These are phyloP conservation scores for Chalcis sispes DNA, from an alignment of 2,888 invertebrate genomes.

Conservation along the genomic window DNA sequence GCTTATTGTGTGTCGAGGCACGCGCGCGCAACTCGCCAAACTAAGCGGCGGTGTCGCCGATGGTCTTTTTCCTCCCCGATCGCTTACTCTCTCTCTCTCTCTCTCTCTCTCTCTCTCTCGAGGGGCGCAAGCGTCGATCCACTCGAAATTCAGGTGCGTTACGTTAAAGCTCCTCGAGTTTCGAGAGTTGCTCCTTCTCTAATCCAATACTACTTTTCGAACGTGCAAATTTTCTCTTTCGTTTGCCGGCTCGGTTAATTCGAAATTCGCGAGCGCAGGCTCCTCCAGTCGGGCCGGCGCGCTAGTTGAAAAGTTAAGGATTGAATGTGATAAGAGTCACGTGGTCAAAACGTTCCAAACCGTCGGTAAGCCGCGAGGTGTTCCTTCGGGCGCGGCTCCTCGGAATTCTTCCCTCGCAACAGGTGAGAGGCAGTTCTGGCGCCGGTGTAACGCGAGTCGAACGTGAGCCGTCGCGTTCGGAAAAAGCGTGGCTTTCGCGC, in stretches of 20 bases:
- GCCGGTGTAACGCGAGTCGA: neutral
- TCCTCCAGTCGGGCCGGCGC: neutral
- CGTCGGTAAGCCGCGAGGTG: too few relatives aligned
- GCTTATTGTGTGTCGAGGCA: neutral
- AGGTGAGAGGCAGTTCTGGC: neutral
- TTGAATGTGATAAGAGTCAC: neutral
- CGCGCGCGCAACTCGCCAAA: neutral
- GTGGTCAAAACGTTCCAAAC: too few relatives aligned
- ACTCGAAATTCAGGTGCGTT: neutral
- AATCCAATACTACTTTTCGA: too few relatives aligned
- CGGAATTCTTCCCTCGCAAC: neutral
- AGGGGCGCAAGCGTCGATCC: slow-evolving; percentile 40
- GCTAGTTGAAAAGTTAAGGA: neutral
- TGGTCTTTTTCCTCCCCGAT: slow-evolving; percentile 13
- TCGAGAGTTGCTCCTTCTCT: neutral
- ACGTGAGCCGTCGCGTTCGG: neutral
- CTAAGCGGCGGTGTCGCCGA: neutral
- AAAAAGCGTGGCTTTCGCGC: neutral
- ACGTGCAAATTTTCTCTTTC: neutral
- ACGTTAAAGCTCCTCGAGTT: neutral
- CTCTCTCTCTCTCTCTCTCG: neutral
- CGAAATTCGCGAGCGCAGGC: neutral
- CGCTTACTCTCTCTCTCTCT: slow-evolving; percentile 12
- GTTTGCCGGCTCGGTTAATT: too few relatives aligned
- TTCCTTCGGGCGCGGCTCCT: neutral